phyloP scores from a whole-genome alignment of 2,113 vertebrate genomes.

The Otis tarda region DNA sequence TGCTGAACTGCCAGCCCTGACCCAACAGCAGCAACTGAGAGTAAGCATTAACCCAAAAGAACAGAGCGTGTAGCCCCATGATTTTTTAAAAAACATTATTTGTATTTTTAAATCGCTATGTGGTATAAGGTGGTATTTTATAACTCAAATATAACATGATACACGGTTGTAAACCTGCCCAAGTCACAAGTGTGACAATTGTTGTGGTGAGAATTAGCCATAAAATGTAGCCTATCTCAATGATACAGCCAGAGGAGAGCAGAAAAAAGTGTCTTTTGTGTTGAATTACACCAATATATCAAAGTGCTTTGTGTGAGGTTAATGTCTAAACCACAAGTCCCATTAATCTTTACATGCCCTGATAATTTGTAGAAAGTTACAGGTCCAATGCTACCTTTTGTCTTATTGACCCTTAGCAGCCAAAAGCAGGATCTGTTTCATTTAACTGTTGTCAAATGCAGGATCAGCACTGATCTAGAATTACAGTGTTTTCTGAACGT shows the following conservation, averaged over 20 bases:
- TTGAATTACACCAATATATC: not conserved
- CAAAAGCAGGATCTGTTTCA: not conserved
- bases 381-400: not conserved
- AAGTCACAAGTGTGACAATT: accelerated
- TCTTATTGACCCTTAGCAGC: not conserved
- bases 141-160: no score
- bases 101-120: not conserved
- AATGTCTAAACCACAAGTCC: not conserved
- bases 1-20: not conserved
- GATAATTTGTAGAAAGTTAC: not conserved
- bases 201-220: not conserved
- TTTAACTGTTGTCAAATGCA: not conserved
- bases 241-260: not conserved
- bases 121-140: accelerated
- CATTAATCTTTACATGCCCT: not conserved
- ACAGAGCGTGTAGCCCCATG: accelerated
- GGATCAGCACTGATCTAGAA: not conserved
- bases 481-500: not conserved
- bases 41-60: not conserved
- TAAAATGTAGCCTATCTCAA: not conserved
- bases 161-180: accelerated
- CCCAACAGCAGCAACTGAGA: not conserved
- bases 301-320: not conserved
- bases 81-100: not conserved
- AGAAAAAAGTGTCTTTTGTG: not conserved